phyloP scores from a whole-genome alignment of 2,888 invertebrate genomes.

The Coelogynopora nodosa region DNA sequence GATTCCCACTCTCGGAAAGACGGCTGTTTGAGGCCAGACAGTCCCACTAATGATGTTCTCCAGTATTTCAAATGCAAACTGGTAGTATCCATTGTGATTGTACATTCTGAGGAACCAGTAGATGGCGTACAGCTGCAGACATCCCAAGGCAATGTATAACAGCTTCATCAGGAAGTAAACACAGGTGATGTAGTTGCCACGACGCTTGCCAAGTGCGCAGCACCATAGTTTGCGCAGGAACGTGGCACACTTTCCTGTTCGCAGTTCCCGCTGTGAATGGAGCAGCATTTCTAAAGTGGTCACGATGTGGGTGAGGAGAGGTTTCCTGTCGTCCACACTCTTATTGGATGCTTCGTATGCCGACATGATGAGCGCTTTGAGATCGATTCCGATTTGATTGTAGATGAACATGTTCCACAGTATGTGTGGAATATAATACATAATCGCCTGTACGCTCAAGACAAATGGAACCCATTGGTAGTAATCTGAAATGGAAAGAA shows the following conservation, averaged over 20 bases:
- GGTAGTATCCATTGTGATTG: background rate
- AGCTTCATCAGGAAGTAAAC: slow-evolving; percentile 45
- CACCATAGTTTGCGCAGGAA: slow-evolving; percentile 2
- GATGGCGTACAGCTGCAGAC: slow-evolving; percentile 46
- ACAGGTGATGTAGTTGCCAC: slow-evolving; percentile 34
- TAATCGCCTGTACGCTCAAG: slow-evolving; percentile 32
- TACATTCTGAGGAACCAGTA: slow-evolving; percentile 43
- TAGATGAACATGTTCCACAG: slow-evolving; percentile 41
- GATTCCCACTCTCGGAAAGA: slow-evolving; percentile 43
- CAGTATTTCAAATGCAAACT: slow-evolving; percentile 26
- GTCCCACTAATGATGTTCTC: slow-evolving; percentile 13
- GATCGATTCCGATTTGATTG: slow-evolving; percentile 43
- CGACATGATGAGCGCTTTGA: slow-evolving; percentile 23
- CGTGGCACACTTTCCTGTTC: background rate
- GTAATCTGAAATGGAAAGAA: too few species aligned
- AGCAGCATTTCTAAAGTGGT: background rate
- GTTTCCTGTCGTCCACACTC: background rate
- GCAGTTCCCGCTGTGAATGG: background rate
- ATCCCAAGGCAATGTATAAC: slow-evolving; percentile 45
- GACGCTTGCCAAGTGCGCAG: slow-evolving; percentile 7
- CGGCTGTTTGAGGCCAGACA: slow-evolving; percentile 38
- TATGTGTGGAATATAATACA: slow-evolving; percentile 41
- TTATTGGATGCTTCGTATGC: slow-evolving; percentile 32
- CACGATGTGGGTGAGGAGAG: background rate
- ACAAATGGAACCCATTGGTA: slow-evolving; percentile 46